phyloP scores from a whole-genome alignment of 1,140 invertebrate genomes.

The Hycleus phaleratus region DNA sequence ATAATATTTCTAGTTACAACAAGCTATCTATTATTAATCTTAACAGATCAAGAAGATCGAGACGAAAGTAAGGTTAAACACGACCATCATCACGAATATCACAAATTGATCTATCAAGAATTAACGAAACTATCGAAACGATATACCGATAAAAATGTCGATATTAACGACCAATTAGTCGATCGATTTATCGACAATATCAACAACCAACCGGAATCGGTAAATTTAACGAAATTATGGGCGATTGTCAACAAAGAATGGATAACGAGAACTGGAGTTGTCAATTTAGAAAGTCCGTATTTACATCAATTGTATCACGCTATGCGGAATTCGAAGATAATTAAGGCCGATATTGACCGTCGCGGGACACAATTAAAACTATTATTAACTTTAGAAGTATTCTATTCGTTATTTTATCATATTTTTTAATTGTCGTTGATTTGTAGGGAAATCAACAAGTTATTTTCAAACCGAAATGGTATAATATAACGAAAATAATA shows the following conservation, averaged over 20 bases:
- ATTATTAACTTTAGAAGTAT: conserved; percentile 61
- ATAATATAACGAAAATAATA: conserved; percentile 64
- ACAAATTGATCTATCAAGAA: neutral
- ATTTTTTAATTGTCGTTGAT: neutral
- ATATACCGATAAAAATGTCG: neutral
- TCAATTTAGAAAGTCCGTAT: conserved; percentile 21
- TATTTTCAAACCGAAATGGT: conserved; percentile 89
- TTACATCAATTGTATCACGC: conserved; percentile 64
- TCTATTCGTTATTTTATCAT: conserved; percentile 8
- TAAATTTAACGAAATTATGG: conserved; percentile 29
- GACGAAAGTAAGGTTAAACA: conserved; percentile 10
- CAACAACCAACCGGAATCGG: conserved; percentile 22
- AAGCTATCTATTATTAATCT: conserved; percentile 14
- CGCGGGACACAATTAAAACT: conserved; percentile 89
- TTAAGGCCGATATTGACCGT: conserved; percentile 63
- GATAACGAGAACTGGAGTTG: conserved; percentile 3
- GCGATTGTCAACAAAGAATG: conserved; percentile 15
- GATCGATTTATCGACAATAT: conserved; percentile 23
- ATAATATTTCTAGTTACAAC: conserved; percentile 15
- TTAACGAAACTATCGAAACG: conserved; percentile 12
- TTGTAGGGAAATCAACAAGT: conserved; percentile 62
- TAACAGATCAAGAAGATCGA: neutral
- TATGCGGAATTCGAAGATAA: conserved; percentile 61
- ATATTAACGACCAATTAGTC: conserved; percentile 4
- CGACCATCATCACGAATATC: conserved; percentile 13